phyloP scores from a whole-genome alignment of 2,888 invertebrate genomes.

The Sarcophaga carnaria region DNA sequence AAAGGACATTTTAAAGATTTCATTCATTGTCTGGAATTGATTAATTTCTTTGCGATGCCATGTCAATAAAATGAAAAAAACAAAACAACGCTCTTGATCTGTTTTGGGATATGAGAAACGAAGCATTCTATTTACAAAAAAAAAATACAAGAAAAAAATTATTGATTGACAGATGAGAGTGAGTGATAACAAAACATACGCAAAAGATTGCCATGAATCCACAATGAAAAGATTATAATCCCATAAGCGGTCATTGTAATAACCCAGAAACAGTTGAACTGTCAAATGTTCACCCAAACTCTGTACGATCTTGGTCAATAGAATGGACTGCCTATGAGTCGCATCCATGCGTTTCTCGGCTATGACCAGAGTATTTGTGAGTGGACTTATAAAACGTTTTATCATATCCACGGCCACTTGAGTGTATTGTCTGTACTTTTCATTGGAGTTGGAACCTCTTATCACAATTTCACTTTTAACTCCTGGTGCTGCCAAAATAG shows the following conservation, averaged over 20 bases:
- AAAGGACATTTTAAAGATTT: conserved; percentile 72
- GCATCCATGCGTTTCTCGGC: conserved; percentile 68
- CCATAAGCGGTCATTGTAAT: conserved; percentile 68
- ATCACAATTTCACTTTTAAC: background rate
- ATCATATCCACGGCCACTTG: conserved; percentile 71
- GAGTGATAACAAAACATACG: conserved; percentile 69
- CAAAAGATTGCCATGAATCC: conserved; percentile 72
- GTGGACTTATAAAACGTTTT: conserved; percentile 70
- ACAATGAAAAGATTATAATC: conserved; percentile 75
- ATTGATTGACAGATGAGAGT: background rate
- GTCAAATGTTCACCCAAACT: conserved; percentile 68
- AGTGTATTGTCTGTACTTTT: conserved; percentile 32
- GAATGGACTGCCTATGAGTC: conserved; percentile 64
- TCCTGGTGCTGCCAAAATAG: background rate
- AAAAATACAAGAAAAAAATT: conserved; percentile 1
- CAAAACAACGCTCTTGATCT: conserved; percentile 73
- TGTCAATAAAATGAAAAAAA: conserved; percentile 75
- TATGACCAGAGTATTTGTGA: conserved; percentile 72
- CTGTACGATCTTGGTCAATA: conserved; percentile 71
- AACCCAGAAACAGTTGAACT: conserved; percentile 72
- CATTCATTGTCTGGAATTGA: background rate
- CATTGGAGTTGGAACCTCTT: background rate
- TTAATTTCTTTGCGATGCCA: background rate
- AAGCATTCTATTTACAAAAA: conserved; percentile 66
- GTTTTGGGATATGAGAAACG: conserved; percentile 67